Evolutionary conservation across 2,888 invertebrate genomes (phyloP).

Genomic region (Hypena proboscidalis): DNA sequence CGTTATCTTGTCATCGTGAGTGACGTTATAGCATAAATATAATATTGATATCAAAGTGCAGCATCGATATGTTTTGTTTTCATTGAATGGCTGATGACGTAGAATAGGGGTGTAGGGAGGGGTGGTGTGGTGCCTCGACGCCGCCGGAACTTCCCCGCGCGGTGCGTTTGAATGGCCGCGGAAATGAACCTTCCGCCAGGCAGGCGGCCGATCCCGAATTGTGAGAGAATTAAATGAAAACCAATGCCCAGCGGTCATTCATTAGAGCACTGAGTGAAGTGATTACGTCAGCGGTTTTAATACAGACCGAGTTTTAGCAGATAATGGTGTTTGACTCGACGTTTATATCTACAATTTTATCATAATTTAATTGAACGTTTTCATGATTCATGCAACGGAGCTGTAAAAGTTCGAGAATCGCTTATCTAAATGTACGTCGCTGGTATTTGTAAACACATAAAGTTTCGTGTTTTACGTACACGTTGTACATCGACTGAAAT

Average conservation of each 20-base stretch:
- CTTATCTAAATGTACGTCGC: no score
- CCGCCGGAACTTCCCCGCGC: constrained; percentile 11
- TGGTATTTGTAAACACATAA: no score
- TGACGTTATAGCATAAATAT: constrained; percentile 2
- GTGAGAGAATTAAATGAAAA: constrained; percentile 17
- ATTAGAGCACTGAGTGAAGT: not conserved
- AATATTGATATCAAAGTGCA: not conserved
- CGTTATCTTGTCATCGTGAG: constrained; percentile 24
- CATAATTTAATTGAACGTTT: no score
- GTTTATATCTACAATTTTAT: no score
- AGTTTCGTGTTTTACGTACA: not conserved
- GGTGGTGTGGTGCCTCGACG: not conserved
- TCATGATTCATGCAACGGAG: no score
- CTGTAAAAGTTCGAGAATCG: no score
- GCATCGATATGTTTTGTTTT: constrained; percentile 11
- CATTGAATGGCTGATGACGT: constrained; percentile 3
- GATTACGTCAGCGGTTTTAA: not conserved
- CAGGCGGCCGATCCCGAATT: constrained; percentile 10
- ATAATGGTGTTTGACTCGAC: no score
- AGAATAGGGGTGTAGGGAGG: not conserved
- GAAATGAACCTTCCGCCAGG: constrained; percentile 20
- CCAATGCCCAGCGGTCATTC: not conserved
- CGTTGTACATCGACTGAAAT: not conserved
- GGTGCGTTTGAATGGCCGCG: constrained; percentile 9
- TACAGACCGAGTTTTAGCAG: not conserved